Percentiles rank a stretch among this genome's conserved stretches.
phyloP scores from a whole-genome alignment of 2,888 invertebrate genomes.

The Athalia rosae region DNA sequence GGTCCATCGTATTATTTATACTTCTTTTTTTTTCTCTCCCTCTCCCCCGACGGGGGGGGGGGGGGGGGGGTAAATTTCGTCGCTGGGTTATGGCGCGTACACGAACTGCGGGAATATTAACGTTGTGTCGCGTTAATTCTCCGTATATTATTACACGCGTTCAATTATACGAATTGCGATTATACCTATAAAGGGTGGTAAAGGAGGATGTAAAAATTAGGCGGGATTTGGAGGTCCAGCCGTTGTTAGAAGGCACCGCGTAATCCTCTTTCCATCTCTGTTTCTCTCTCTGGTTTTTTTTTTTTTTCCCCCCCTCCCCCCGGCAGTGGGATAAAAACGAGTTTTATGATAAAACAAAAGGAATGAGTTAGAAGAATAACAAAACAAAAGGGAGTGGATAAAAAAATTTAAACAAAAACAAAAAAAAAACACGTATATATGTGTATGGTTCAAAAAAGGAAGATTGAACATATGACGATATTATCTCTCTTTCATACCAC shows the following conservation, averaged over 20 bases:
- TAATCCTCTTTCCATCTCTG: neutral
- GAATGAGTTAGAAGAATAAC: neutral
- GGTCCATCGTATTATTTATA: no score
- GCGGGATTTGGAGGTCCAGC: neutral
- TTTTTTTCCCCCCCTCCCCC: neutral
- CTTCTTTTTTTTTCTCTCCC: no score
- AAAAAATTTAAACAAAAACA: neutral
- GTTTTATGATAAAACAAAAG: constrained; percentile 4
- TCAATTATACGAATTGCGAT: constrained; percentile 21
- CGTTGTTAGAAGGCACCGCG: constrained; percentile 14
- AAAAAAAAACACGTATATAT: constrained; percentile 43
- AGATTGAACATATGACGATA: constrained; percentile 65
- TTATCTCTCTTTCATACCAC: constrained; percentile 67
- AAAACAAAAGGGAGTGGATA: constrained; percentile 15
- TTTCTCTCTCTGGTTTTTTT: no score
- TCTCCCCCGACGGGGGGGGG: no score
- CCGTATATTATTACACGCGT: neutral
- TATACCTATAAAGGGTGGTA: neutral
- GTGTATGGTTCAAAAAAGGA: constrained; percentile 52
- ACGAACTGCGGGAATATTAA: neutral
- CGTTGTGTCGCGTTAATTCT: constrained; percentile 1
- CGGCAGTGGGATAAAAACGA: neutral
- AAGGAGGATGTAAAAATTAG: constrained; percentile 6
- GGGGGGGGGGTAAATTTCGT: no score
- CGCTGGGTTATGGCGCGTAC: neutral